Base-by-base conservation (phyloP, 2,797 vertebrate species). In the Chloroceryle amazona region DNA sequence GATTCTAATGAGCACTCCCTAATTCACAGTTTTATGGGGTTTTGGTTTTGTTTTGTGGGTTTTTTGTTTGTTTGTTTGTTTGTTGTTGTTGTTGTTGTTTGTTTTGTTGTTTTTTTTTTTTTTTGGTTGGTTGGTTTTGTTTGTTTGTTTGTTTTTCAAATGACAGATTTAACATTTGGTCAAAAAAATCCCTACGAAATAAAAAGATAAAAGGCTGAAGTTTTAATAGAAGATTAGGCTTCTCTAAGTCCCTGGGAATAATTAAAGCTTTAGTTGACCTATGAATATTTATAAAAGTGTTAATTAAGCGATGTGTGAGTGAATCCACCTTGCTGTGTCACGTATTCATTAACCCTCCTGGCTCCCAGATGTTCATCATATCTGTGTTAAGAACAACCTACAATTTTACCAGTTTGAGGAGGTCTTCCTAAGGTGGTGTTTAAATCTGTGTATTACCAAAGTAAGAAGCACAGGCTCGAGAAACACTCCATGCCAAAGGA, bases 271-370 rank as follows among this genome's bases (percentile, higher is more conserved):
- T 60, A 65, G 90, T 65, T 96, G 91, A 85, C 82, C 86, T 84
- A 83, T 97, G 93, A 97, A 96, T 97, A 97, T 97, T 96, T 93
- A 97, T 95, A 33, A 44, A 81, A 49, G 44, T 81, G 72, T 95
- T 98, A 97, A 96, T 97, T 96, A 96, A 95, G 65, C 51, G 67
- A 60, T 73, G 23, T 92, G 71, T 81, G 92, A 84, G 67, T 80
- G 75, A 92, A 61, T 91, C 81, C 52, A 71, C 67, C 63, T 72
- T 94, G 68, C 90, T 63, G 44, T 89, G 67, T 91, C 82, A 65
- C 70, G 19, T 61, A 51, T 49, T 51, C 81, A 67, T 89, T 97
- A 92, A 91, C 76, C 66, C 33, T 47, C 66, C 71, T 29, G 88
- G 6, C 39, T 86, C 90, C 72, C 91, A 93, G 52, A 31, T 90